Evolutionary conservation across 2,113 vertebrate species (phyloP).

Genomic region (Eretmochelys imbricata): DNA sequence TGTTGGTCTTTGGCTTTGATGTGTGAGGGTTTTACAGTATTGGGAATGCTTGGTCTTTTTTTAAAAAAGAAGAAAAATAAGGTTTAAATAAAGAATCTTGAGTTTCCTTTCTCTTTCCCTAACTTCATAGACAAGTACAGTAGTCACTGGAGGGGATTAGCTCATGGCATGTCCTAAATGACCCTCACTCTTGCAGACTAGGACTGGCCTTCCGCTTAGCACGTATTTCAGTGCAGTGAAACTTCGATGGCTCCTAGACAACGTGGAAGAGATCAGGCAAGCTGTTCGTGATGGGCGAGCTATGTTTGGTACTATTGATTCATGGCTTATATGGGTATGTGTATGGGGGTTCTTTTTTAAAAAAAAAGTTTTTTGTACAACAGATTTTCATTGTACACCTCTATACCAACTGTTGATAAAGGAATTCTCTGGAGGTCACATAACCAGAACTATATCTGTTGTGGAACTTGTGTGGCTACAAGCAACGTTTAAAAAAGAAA

Average conservation of each 20-base stretch:
- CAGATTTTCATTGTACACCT: not conserved
- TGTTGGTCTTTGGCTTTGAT: not conserved
- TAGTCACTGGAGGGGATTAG: not conserved
- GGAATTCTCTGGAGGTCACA: not conserved
- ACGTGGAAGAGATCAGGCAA: slow-evolving; percentile 83
- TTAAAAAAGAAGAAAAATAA: not conserved
- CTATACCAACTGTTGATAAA: not conserved
- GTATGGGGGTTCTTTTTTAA: not conserved
- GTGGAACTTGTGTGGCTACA: too few species aligned
- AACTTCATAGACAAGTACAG: not conserved
- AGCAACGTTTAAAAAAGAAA: too few species aligned
- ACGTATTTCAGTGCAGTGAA: slow-evolving; percentile 99
- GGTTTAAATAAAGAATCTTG: not conserved
- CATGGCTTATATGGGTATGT: slow-evolving; percentile 98
- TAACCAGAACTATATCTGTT: not conserved
- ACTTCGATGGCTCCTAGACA: slow-evolving; percentile 95
- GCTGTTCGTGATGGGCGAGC: slow-evolving; percentile 85
- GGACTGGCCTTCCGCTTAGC: slow-evolving; percentile 96
- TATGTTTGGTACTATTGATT: slow-evolving; percentile 95
- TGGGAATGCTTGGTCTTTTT: not conserved
- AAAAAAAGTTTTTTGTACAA: not conserved
- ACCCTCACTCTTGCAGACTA: slow-evolving; percentile 81
- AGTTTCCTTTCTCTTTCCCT: not conserved
- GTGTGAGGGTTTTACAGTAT: not conserved
- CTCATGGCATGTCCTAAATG: not conserved